phyloP scores from a whole-genome alignment of 2,888 invertebrate genomes.

The Sphaerophoria taeniata region DNA sequence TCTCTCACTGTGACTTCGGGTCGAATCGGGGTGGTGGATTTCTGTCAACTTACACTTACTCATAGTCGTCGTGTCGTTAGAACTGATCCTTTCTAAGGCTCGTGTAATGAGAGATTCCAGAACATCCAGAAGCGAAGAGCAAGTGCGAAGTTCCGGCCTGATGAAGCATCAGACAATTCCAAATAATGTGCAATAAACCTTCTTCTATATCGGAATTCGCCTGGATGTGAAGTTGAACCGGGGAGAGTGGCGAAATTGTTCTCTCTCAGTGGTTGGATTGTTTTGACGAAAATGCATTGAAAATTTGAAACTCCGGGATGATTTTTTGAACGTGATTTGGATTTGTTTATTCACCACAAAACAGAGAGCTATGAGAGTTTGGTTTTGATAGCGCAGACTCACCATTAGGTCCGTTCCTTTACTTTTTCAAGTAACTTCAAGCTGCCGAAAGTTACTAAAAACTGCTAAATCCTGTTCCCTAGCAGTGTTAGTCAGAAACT shows the following conservation, averaged over 20 bases:
- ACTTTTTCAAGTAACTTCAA: no score
- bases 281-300: slow-evolving; percentile 46
- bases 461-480: not conserved
- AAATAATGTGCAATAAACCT: slow-evolving; percentile 57
- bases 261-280: slow-evolving; percentile 53
- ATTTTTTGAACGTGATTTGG: slow-evolving; percentile 15
- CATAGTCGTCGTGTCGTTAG: no score
- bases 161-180: slow-evolving; percentile 61
- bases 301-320: slow-evolving; percentile 38
- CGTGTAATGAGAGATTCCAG: no score
- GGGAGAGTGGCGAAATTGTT: slow-evolving; percentile 62
- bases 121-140: slow-evolving; percentile 20
- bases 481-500: slow-evolving; percentile 14
- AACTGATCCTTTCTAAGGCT: no score
- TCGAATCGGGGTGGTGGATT: no score
- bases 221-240: slow-evolving; percentile 33
- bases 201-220: slow-evolving; percentile 31
- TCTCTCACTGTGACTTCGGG: no score
- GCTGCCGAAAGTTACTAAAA: no score
- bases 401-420: slow-evolving; percentile 12
- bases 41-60: no score
- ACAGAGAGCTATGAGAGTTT: slow-evolving; percentile 45
- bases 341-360: slow-evolving; percentile 63
- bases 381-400: slow-evolving; percentile 44
- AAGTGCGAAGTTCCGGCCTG: slow-evolving; percentile 72